Evolutionary conservation across 2,888 invertebrate genomes (phyloP), one percentile per base, ranked within the genome.

Genomic region (Metalampra italica): DNA sequence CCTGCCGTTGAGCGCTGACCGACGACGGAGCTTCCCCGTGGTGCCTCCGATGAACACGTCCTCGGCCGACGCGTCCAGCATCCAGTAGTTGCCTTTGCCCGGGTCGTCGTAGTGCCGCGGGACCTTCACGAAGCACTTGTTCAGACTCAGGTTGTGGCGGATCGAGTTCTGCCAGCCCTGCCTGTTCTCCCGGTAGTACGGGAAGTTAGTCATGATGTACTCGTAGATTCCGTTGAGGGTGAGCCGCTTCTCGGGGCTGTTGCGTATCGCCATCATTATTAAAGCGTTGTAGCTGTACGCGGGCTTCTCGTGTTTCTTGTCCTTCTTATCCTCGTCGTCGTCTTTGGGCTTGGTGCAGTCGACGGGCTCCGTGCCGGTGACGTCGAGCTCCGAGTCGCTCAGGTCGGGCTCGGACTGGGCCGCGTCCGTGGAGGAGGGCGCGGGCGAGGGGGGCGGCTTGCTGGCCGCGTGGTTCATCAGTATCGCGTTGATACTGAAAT

Each of bases 81-180:
- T 99, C 99, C 99, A 99, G 89, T 99, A 99, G 89, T 99, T 99
- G 0, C 99, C 99, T 83, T 99, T 99, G 3, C 99, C 99, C 0
- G 99, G 99, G 80, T 99, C 99, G 84, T 99, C 98, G 87, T 99
- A 99, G 74, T 98, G 98, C 0, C 99, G 92, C 3, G 98, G 97
- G 55, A 97, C 97, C 90, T 99, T 99, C 55, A 99, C 97, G 80
- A 99, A 99, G 78, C 98, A 99, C 90, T 99, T 99, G 90, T 99
- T 99, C 63, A 99, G 90, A 65, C 97, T 97, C 7, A 99, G 91
- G 83, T 99, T 99, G 89, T 99, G 99, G 3, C 99, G 91, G 64
- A 99, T 99, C 0, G 98, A 98, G 83, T 99, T 99, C 83, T 99
- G 99, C 99, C 99, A 99, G 38, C 99, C 99, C 72, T 98, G 98